Evolutionary conservation across 2,888 invertebrate genomes (phyloP), one percentile per base, ranked within the genome.

Genomic region (Drosophila pseudotalamancana): DNA sequence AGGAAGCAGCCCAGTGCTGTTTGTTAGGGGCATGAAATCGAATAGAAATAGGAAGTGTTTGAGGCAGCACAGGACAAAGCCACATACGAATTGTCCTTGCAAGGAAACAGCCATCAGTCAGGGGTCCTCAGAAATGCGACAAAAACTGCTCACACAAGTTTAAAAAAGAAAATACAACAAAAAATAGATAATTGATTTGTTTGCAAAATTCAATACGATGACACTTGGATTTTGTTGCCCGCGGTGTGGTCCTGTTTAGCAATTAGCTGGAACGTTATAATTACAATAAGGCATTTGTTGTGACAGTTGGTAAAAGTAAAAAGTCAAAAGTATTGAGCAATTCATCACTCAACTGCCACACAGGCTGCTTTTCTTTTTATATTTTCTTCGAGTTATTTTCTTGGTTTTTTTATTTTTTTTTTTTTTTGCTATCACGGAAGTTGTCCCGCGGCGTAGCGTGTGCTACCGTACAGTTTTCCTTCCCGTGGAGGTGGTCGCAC

Each of bases 121-220:
- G 82, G 61, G 67, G 63, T 63, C 61, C 53, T 76, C 61, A 66
- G 34, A 63, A 50, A 59, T n/a, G 39, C 61, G 46, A 50, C 50
- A 60, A 37, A n/a, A 54, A 57, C 27, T 49, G 34, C 14, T 54
- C 31, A 34, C 31, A 54, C 51, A 66, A 65, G 50, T 49, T 59
- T 18, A 49, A 34, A 54, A 66, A 57, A 46, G 34, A 65, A 65
- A 23, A 14, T 12, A 34, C 9, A 12, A 32, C 1, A 27, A 51
- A 42, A 63, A 60, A 50, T 56, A 81, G 69, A 54, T 88, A 85
- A 85, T 85, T 88, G 87, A 88, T 87, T 78, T 69, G 77, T 83
- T 86, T 88, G 88, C 88, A 61, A 88, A 88, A 89, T 74, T 77
- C 67, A 59, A 65, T 67, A 72, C 83, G 86, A 87, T 77, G 76